Conservation (phyloP, 2,113 vertebrate species). For the Stomatorhinus ivindoensis region DNA sequence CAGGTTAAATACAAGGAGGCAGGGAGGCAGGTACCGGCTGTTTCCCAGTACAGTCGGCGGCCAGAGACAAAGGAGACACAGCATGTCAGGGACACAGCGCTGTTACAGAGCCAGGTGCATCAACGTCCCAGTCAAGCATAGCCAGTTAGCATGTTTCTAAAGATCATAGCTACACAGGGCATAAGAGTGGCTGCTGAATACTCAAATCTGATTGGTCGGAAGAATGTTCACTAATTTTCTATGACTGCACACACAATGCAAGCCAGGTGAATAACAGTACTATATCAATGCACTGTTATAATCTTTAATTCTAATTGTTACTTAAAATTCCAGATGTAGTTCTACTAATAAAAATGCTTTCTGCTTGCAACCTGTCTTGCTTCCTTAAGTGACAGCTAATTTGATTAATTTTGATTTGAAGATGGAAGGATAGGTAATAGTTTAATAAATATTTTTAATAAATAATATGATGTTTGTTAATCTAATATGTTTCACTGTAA, state of each 20-base stretch:
- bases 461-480: background rate
- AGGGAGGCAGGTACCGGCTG: conserved; percentile 42
- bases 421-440: background rate
- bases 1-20: conserved; percentile 56
- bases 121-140: background rate
- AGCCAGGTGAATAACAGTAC: background rate
- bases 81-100: conserved; percentile 41
- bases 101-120: conserved; percentile 59
- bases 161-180: background rate
- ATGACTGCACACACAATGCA: background rate
- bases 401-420: background rate
- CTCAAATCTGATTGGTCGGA: background rate
- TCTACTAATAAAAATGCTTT: background rate
- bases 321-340: background rate
- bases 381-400: background rate
- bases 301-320: background rate
- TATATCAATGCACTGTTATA: background rate
- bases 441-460: background rate
- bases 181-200: background rate
- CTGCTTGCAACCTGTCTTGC: no score
- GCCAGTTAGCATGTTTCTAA: background rate
- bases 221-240: background rate
- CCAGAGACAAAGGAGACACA: conserved; percentile 47
- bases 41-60: conserved; percentile 46
- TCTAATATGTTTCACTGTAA: background rate